A percentile compares a stretch with the other conserved stretches of the same genome.
Evolutionary conservation across 2,797 vertebrate genomes (phyloP).

Genomic region (Paramormyrops hopkinsi): DNA sequence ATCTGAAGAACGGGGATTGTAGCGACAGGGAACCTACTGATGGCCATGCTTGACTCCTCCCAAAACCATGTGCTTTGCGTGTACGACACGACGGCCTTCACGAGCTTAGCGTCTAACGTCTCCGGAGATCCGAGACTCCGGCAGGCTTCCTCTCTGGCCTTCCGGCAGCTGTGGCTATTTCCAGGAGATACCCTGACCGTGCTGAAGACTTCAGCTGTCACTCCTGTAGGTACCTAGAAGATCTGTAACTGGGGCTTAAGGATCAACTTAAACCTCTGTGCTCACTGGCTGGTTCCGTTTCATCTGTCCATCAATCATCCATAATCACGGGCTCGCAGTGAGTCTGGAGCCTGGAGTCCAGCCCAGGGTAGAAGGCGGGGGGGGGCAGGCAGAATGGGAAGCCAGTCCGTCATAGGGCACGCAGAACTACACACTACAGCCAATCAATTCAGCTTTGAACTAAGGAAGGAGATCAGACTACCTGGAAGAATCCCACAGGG

Average conservation of each 20-base stretch:
- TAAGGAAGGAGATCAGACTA: background rate
- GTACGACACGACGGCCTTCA: background rate
- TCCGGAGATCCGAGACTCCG: background rate
- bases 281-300: background rate
- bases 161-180: background rate
- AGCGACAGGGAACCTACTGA: background rate
- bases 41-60: background rate
- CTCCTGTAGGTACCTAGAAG: background rate
- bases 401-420: background rate
- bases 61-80: background rate
- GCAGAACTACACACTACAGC: background rate
- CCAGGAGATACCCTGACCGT: background rate
- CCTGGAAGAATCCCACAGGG: background rate
- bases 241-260: background rate
- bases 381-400: background rate
- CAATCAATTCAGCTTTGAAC: background rate
- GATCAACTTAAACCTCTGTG: slow-evolving; percentile 3
- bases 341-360: background rate
- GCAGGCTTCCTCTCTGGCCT: background rate
- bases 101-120: background rate
- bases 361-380: background rate
- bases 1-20: background rate
- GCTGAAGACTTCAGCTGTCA: background rate
- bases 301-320: background rate
- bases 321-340: background rate